phyloP scores from a whole-genome alignment of 2,113 vertebrate species.

The Plotosus lineatus region DNA sequence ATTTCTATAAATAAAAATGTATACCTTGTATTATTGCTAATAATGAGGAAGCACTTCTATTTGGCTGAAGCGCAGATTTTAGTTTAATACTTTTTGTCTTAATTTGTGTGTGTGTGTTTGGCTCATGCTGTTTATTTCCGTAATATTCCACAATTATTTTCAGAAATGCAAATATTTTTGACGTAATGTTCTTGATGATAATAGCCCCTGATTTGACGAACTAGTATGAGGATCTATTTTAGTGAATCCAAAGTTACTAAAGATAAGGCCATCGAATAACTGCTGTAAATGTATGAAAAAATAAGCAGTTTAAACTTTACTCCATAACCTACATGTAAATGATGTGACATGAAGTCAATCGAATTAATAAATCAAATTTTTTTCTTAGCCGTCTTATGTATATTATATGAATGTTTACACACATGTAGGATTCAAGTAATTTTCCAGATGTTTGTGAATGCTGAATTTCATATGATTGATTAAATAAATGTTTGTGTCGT shows the following conservation, averaged over 20 bases:
- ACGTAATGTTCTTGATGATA: neutral
- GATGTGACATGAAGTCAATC: neutral
- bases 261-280: neutral
- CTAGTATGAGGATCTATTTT: neutral
- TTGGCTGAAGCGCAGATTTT: too few relatives aligned
- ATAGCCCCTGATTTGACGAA: neutral
- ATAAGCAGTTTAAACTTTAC: neutral
- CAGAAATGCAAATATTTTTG: too few relatives aligned
- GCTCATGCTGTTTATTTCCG: too few relatives aligned
- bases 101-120: too few relatives aligned
- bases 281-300: neutral
- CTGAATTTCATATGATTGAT: neutral
- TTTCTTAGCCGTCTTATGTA: neutral
- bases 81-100: too few relatives aligned
- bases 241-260: neutral
- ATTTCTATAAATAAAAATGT: too few relatives aligned
- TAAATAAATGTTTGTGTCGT: neutral
- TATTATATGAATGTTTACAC: too few relatives aligned
- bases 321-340: neutral
- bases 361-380: neutral
- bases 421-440: neutral
- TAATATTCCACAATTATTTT: too few relatives aligned
- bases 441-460: neutral
- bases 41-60: too few relatives aligned
- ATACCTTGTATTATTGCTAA: too few relatives aligned